Evolutionary conservation across 1,140 invertebrate genomes (phyloP).

Genomic region (Scylla paramamosain): DNA sequence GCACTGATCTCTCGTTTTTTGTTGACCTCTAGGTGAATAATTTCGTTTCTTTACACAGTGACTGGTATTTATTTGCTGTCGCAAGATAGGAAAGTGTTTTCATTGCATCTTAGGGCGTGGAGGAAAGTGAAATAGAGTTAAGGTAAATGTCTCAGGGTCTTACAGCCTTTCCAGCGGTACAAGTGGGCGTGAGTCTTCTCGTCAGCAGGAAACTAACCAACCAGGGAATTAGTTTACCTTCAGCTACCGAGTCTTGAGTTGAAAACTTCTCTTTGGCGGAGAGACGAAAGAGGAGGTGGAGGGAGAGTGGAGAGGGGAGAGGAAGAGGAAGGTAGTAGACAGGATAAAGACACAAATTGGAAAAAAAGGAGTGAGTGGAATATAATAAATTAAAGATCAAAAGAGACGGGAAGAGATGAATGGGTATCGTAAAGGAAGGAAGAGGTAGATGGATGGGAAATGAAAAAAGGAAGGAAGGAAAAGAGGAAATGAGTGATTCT

Average conservation of each 20-base stretch:
- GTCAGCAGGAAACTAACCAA: not conserved
- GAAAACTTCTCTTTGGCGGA: not conserved
- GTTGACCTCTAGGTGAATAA: not conserved
- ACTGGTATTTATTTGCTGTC: not conserved
- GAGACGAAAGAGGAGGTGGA: not conserved
- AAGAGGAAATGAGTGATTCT: too few relatives aligned
- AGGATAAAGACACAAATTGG: not conserved
- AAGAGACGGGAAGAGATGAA: not conserved
- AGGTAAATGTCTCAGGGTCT: not conserved
- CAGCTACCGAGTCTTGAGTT: not conserved
- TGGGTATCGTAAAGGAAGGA: not conserved
- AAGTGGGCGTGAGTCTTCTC: not conserved
- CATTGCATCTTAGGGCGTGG: too few relatives aligned
- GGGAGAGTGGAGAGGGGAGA: not conserved
- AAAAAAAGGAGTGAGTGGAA: not conserved
- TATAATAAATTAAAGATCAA: not conserved
- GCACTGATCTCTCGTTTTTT: not conserved
- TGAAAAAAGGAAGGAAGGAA: not conserved
- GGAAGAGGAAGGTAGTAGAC: too few relatives aligned
- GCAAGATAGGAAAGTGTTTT: too few relatives aligned
- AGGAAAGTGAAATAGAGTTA: too few relatives aligned
- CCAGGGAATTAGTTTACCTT: conserved; percentile 13
- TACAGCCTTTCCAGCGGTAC: not conserved
- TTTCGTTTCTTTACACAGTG: not conserved
- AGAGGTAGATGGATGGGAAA: not conserved